A percentile compares a stretch with the other conserved stretches of the same genome.
Conservation (phyloP, 23 tunicate species). For the Ascidia mentula region DNA sequence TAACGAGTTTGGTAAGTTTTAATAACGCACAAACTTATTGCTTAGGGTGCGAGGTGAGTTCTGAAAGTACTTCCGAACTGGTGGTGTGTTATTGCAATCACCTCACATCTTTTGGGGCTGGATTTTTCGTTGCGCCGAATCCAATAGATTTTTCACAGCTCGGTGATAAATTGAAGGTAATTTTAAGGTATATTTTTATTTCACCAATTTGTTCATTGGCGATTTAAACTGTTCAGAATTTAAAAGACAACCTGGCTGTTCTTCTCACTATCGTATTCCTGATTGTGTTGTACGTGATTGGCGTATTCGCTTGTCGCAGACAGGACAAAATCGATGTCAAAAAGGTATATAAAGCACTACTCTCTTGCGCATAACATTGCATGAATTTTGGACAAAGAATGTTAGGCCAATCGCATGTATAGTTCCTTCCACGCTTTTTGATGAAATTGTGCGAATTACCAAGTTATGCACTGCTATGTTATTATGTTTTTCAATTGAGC, state of each 20-base stretch:
- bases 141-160: constrained; percentile 78
- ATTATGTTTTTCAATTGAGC: too few species aligned
- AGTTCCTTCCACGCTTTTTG: too few species aligned
- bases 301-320: constrained; percentile 55
- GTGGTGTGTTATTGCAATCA: constrained; percentile 78
- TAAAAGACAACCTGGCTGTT: constrained; percentile 79
- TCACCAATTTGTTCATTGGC: not conserved
- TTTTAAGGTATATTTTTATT: not conserved
- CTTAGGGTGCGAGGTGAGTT: constrained; percentile 71
- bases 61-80: constrained; percentile 41
- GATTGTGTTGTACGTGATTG: constrained; percentile 60
- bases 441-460: too few species aligned
- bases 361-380: too few species aligned
- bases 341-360: constrained; percentile 64
- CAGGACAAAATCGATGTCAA: constrained; percentile 78
- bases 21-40: too few species aligned
- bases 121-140: constrained; percentile 87
- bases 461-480: too few species aligned
- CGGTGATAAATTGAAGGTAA: constrained; percentile 52
- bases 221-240: constrained; percentile 20
- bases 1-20: too few species aligned
- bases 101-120: constrained; percentile 85
- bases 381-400: too few species aligned
- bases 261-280: constrained; percentile 50
- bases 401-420: too few species aligned